These are phyloP conservation scores for Bruchidius siliquastri DNA, from an alignment of 2,888 invertebrate species.

Conservation along the genomic window DNA sequence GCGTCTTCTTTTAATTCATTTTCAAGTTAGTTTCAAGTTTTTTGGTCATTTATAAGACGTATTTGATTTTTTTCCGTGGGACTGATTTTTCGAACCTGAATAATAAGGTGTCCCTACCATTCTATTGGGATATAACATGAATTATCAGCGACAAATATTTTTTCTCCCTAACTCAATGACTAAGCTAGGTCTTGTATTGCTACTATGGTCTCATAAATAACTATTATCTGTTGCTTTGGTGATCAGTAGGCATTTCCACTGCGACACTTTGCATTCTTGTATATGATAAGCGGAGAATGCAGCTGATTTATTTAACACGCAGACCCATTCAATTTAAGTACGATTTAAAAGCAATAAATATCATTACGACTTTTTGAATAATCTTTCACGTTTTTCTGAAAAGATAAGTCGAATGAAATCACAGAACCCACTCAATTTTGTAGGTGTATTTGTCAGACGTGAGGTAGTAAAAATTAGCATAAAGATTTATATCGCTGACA, in stretches of 20 bases:
- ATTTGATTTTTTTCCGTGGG: too few species aligned
- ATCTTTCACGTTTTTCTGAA: not conserved
- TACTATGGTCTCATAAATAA: not conserved
- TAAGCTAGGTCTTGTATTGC: too few species aligned
- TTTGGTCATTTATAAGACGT: too few species aligned
- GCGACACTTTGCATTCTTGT: not conserved
- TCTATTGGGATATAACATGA: too few species aligned
- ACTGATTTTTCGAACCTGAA: too few species aligned
- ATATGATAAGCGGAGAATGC: not conserved
- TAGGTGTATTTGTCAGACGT: not conserved
- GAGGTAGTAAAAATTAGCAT: not conserved
- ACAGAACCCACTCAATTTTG: not conserved
- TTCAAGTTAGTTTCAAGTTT: too few species aligned
- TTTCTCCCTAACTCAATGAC: too few species aligned
- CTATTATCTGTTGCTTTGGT: not conserved
- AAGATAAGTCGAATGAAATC: not conserved
- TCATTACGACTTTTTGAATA: not conserved
- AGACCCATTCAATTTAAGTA: not conserved
- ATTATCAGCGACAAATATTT: too few species aligned
- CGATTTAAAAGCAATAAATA: not conserved
- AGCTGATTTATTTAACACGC: not conserved
- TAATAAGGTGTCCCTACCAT: too few species aligned
- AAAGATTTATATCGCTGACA: not conserved
- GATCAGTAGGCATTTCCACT: not conserved
- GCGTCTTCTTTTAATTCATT: too few species aligned